phyloP scores from a whole-genome alignment of 2,888 invertebrate species.

The Polydrusus tereticollis region DNA sequence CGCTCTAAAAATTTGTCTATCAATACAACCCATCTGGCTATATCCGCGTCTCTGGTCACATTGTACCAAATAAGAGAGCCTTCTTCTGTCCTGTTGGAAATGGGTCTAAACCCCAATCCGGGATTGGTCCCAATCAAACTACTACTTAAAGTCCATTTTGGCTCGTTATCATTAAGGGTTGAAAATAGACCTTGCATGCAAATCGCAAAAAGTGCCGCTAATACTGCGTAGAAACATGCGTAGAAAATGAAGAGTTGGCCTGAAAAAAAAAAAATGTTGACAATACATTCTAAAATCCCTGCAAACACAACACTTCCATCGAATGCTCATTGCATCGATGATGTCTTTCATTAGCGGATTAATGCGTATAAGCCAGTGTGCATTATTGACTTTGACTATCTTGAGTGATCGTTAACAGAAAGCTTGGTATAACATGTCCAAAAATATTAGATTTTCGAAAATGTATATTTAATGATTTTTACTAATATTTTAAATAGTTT shows the following conservation, averaged over 20 bases:
- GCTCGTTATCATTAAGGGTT: slow-evolving; percentile 77
- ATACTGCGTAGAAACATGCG: slow-evolving; percentile 84
- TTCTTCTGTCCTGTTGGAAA: slow-evolving; percentile 69
- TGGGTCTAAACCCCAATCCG: slow-evolving; percentile 77
- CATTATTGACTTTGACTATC: no score
- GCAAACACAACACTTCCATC: no score
- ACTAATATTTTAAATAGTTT: no score
- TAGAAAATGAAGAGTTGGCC: slow-evolving; percentile 89
- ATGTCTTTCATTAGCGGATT: no score
- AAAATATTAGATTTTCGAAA: no score
- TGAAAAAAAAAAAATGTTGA: slow-evolving; percentile 70
- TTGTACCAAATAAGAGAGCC: slow-evolving; percentile 75
- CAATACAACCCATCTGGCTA: slow-evolving; percentile 70
- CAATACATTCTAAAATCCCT: no score
- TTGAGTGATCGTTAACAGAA: no score
- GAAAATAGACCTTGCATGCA: slow-evolving; percentile 87
- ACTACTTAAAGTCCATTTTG: slow-evolving; percentile 80
- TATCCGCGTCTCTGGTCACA: slow-evolving; percentile 69
- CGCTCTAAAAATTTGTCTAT: slow-evolving; percentile 72
- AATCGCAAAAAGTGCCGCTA: slow-evolving; percentile 87
- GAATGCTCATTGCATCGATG: no score
- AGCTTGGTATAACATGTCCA: no score
- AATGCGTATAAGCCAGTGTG: no score
- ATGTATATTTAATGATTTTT: no score
- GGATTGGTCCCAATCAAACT: slow-evolving; percentile 82